These are phyloP conservation scores for Benthosema pterotum DNA, from an alignment of 2,797 vertebrate species.

Conservation along the genomic window DNA sequence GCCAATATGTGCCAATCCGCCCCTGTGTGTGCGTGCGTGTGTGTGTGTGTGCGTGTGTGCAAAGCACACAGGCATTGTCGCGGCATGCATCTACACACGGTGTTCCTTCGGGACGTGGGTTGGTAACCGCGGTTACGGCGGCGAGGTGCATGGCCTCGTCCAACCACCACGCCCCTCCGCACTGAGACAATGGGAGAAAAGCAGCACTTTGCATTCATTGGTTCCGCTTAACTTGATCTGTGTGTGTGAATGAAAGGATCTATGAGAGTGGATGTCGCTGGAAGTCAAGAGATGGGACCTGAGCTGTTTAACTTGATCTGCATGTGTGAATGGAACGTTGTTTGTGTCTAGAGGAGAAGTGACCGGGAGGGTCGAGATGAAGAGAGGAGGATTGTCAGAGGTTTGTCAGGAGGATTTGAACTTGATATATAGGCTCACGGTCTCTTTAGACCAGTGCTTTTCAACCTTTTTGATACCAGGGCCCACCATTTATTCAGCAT, in stretches of 20 bases:
- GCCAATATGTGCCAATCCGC: too few relatives aligned
- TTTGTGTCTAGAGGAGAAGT: constrained; percentile 9
- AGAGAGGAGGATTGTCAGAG: neutral
- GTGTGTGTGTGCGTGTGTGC: constrained; percentile 6
- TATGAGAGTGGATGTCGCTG: constrained; percentile 19
- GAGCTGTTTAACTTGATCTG: neutral
- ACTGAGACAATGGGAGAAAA: constrained; percentile 1
- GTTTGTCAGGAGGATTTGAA: neutral
- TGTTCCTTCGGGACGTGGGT: constrained; percentile 17
- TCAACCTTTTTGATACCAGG: too few relatives aligned
- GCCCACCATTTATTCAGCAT: too few relatives aligned
- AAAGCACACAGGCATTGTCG: constrained; percentile 18
- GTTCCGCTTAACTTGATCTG: constrained; percentile 32
- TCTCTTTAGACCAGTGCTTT: too few relatives aligned
- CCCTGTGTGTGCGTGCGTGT: constrained; percentile 1
- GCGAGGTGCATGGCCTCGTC: constrained; percentile 24
- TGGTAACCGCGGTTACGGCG: constrained; percentile 50
- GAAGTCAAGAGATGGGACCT: constrained; percentile 18
- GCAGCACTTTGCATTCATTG: constrained; percentile 30
- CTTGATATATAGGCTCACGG: constrained; percentile 11
- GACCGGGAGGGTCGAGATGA: neutral
- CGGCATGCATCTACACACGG: constrained; percentile 19
- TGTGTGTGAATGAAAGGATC: neutral
- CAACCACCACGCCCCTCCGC: constrained; percentile 6
- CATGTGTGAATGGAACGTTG: too few relatives aligned